A percentile compares a stretch with the other conserved stretches of the same genome.
Evolutionary conservation across 2,888 invertebrate genomes (phyloP).

Genomic region (Copidosoma aretas): DNA sequence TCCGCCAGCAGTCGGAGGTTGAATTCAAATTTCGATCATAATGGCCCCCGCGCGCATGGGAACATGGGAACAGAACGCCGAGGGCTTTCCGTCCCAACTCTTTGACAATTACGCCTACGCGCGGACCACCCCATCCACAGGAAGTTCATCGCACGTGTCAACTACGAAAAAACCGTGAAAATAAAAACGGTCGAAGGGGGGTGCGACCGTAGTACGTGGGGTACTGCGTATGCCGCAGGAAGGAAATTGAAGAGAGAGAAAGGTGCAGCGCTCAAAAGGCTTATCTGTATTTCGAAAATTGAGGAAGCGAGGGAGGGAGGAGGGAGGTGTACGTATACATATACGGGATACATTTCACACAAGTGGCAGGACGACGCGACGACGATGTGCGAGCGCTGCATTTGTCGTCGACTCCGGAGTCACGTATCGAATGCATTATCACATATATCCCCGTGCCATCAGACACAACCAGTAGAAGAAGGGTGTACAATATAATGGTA

Average conservation of each 20-base stretch:
- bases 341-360: no score
- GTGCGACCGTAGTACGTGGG: background rate
- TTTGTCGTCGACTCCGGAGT: slow-evolving; percentile 51
- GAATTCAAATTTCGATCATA: no score
- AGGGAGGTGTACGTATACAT: background rate
- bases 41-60: no score
- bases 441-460: slow-evolving; percentile 46
- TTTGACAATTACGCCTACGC: no score
- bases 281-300: background rate
- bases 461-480: slow-evolving; percentile 43
- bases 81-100: no score
- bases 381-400: slow-evolving; percentile 39
- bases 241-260: background rate
- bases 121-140: background rate
- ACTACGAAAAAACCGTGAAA: slow-evolving; percentile 15
- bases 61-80: no score
- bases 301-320: slow-evolving; percentile 8
- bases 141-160: slow-evolving; percentile 5
- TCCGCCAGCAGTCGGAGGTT: no score
- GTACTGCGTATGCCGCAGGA: no score
- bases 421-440: slow-evolving; percentile 62
- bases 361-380: slow-evolving; percentile 27
- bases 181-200: slow-evolving; percentile 1
- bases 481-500: background rate
- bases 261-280: background rate